These are phyloP conservation scores for Pycnonotus jocosus DNA, from an alignment of 2,113 vertebrate genomes.

Conservation along the genomic window DNA sequence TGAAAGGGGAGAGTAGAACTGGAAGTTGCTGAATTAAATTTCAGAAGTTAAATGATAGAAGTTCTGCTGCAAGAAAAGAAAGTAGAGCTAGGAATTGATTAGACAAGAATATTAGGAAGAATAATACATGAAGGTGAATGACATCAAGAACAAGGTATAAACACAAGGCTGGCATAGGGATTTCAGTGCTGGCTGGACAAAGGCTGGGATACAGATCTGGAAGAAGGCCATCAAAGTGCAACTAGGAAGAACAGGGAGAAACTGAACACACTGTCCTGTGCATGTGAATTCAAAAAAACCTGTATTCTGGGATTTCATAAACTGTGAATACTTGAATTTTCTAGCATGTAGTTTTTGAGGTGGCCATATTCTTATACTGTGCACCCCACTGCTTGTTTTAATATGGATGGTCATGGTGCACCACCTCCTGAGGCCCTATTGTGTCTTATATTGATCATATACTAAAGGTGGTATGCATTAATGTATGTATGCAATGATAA, in stretches of 20 bases:
- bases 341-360: neutral
- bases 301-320: neutral
- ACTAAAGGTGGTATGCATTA: neutral
- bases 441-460: neutral
- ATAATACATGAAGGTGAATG: neutral
- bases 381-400: neutral
- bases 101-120: neutral
- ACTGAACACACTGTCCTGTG: neutral
- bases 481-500: neutral
- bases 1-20: neutral
- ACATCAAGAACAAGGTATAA: neutral
- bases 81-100: neutral
- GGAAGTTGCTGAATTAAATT: neutral
- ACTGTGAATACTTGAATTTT: neutral
- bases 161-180: fast-evolving
- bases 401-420: neutral
- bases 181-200: neutral
- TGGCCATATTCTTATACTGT: neutral
- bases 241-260: neutral
- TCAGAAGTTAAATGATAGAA: neutral
- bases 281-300: neutral
- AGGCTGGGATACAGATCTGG: neutral
- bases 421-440: neutral
- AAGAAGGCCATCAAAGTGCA: neutral
- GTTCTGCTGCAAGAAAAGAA: neutral